Base-by-base conservation (phyloP, 1,140 invertebrate species). In the Druon quercuslanigerum region DNA sequence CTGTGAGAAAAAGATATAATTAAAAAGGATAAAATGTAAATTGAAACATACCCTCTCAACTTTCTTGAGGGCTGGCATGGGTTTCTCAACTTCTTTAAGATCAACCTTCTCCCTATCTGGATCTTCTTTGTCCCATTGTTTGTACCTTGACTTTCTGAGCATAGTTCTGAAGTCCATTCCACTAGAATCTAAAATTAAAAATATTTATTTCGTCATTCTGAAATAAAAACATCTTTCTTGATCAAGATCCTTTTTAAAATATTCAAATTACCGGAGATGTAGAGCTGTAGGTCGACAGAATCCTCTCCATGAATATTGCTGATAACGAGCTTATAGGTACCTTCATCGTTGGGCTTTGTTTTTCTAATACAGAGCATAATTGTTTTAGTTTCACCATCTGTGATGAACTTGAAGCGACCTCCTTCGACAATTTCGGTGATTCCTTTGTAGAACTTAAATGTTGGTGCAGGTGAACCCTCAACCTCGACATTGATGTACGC, bases 131-230 rank as follows among this genome's bases (percentile, higher is more conserved):
- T 93, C 96, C 96, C 97, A 98, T 94, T 98, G 98, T 85, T 96
- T 96, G 86, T 98, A 98, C 92, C 98, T 98, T 87, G 97, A 95
- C 92, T 98, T 98, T 91, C 99, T 99, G 77, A 99, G 93, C 95
- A 99, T 97, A 78, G 98, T 94, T 92, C 99, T 95, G 95, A 99
- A 99, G 92, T 99, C 99, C 96, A 99, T 97, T 85, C 81, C 85
- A 86, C 85, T 87, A n/a, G 84, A 82, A 46, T 88, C 84, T 86
- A 25, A 50, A 71, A 76, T 74, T 52, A 74, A 52, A 77, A 57
- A 70, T 51, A 71, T 54, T 71, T 56, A 74, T 57, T 57, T 51
- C 33, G 50, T 16, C 13, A 71, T 72, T 72, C n/a, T 20, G 16
- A 14, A 51, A 50, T 0, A 14, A 54, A 51, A 79, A 66, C 4